Evolutionary conservation across 2,888 invertebrate species (phyloP).

Genomic region (Eupithecia abbreviata): DNA sequence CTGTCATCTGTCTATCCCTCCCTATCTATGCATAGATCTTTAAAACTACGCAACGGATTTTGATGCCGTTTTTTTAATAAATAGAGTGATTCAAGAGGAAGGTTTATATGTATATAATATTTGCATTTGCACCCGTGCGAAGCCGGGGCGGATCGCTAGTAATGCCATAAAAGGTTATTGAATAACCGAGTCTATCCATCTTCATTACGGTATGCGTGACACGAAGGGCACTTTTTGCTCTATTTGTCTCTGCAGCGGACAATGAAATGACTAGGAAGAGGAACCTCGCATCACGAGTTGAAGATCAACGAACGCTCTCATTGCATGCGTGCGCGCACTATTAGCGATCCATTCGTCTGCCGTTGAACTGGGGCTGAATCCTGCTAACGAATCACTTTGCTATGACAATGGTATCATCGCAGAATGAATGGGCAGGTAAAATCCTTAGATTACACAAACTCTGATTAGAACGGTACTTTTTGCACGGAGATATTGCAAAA

Average conservation of each 20-base stretch:
- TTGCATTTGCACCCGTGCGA: no score
- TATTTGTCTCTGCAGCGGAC: constrained; percentile 33
- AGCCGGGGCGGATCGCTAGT: neutral
- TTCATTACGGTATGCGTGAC: constrained; percentile 38
- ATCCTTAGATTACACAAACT: neutral
- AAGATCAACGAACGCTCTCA: constrained; percentile 58
- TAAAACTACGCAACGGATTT: no score
- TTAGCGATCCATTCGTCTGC: constrained; percentile 58
- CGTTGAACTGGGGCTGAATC: constrained; percentile 38
- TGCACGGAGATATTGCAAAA: neutral
- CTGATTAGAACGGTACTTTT: neutral
- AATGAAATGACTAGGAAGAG: constrained; percentile 56
- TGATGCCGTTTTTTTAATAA: no score
- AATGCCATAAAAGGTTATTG: constrained; percentile 27
- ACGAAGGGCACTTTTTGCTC: constrained; percentile 60
- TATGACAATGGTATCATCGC: neutral
- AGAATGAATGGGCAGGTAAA: neutral
- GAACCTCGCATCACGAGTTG: constrained; percentile 53
- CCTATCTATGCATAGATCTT: no score
- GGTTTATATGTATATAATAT: no score
- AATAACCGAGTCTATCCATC: constrained; percentile 25
- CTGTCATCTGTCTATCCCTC: no score
- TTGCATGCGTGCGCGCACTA: constrained; percentile 60
- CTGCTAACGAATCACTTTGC: neutral
- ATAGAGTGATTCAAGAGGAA: no score